These are phyloP conservation scores for Morone saxatilis DNA, from an alignment of 2,113 vertebrate species.

Conservation along the genomic window DNA sequence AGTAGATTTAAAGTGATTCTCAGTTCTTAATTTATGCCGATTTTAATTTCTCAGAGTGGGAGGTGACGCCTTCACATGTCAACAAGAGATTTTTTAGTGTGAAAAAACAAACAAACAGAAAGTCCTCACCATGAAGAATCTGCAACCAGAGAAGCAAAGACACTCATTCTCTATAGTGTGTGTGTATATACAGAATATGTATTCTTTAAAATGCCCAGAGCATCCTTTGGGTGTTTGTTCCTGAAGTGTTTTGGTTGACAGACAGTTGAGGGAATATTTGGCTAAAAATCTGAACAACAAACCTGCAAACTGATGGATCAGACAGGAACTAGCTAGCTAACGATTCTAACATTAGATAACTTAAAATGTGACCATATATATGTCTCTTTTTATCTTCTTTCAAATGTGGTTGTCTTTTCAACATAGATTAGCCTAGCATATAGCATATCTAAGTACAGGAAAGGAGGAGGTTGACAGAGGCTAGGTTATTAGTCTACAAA, in stretches of 20 bases:
- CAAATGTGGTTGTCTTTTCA: no score
- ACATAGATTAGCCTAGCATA: no score
- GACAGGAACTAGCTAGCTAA: no score
- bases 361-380: no score
- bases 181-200: background rate
- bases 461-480: no score
- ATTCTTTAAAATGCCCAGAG: slow-evolving; percentile 8
- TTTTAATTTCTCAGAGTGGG: no score
- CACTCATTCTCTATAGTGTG: background rate
- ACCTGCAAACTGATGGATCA: slow-evolving; percentile 32
- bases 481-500: no score
- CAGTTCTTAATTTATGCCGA: no score
- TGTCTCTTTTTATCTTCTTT: no score
- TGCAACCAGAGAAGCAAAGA: background rate
- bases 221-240: slow-evolving; percentile 24
- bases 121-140: background rate
- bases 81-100: background rate
- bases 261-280: slow-evolving; percentile 44
- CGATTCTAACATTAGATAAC: no score
- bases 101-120: background rate
- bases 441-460: no score
- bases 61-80: no score
- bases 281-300: slow-evolving; percentile 29
- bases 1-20: background rate
- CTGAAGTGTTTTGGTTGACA: slow-evolving; percentile 32